Percentiles rank a stretch among this genome's conserved stretches.
Evolutionary conservation across 2,113 vertebrate species (phyloP).

Genomic region (Malaclemys terrapin): DNA sequence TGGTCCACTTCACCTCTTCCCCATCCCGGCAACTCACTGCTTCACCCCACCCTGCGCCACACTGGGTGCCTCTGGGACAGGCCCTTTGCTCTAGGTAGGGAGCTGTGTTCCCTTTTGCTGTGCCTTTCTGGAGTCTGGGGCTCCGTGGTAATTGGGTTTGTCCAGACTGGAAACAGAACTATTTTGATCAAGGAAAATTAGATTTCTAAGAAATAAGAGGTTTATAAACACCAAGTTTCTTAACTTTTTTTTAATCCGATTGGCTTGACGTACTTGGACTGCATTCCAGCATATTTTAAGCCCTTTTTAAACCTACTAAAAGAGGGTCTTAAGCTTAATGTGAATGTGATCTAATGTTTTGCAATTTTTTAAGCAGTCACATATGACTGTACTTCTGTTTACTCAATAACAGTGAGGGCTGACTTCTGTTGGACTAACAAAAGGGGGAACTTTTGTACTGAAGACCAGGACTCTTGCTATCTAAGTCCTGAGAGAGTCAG

Average conservation of each 20-base stretch:
- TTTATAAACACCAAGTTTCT: slow-evolving; percentile 1
- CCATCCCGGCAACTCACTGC: not conserved
- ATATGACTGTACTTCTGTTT: not conserved
- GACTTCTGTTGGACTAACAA: rapidly evolving
- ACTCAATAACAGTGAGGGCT: not conserved
- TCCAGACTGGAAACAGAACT: not conserved
- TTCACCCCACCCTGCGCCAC: too few species aligned
- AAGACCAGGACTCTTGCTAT: rapidly evolving
- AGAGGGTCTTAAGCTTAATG: not conserved
- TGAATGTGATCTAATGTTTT: not conserved
- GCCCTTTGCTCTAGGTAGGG: not conserved
- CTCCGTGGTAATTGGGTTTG: not conserved
- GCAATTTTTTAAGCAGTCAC: not conserved
- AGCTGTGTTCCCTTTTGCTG: not conserved
- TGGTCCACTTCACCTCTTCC: not conserved
- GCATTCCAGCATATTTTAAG: not conserved
- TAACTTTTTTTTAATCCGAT: not conserved
- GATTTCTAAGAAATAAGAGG: not conserved
- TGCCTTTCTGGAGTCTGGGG: slow-evolving; percentile 12
- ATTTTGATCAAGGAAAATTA: not conserved
- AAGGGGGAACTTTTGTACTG: not conserved
- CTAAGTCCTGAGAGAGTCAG: not conserved
- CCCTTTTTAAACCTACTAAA: not conserved
- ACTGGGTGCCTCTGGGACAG: rapidly evolving
- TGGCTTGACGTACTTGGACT: rapidly evolving